Percentiles rank a stretch among this genome's conserved stretches.
These are phyloP conservation scores for Crotophaga sulcirostris DNA, from an alignment of 2,113 vertebrate genomes.

Conservation along the genomic window DNA sequence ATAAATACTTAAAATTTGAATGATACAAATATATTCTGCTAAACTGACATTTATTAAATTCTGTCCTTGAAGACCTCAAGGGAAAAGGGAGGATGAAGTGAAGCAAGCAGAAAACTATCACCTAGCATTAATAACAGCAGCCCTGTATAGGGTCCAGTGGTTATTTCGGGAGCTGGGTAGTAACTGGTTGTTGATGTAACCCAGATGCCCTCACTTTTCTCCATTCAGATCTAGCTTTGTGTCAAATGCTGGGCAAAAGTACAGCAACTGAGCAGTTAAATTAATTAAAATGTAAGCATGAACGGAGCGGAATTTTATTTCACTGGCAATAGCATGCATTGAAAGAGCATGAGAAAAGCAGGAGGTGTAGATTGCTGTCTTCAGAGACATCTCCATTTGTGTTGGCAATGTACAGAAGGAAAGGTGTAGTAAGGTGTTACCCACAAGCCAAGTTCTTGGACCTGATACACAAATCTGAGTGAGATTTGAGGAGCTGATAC, in stretches of 20 bases:
- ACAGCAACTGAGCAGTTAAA: background rate
- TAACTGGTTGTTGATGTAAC: background rate
- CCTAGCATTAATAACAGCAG: background rate
- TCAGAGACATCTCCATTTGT: slow-evolving; percentile 10
- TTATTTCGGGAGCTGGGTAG: background rate
- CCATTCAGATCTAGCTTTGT: background rate
- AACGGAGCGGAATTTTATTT: slow-evolving; percentile 5
- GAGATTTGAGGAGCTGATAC: background rate
- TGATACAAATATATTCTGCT: background rate
- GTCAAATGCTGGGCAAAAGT: background rate
- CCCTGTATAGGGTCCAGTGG: background rate
- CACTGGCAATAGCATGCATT: background rate
- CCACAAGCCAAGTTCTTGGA: slow-evolving; percentile 12
- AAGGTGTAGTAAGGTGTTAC: background rate
- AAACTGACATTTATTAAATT: background rate
- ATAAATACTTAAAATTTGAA: background rate
- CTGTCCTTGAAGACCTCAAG: background rate
- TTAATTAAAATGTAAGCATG: slow-evolving; percentile 24
- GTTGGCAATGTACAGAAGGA: background rate
- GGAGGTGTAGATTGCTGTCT: slow-evolving; percentile 16
- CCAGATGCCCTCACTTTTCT: background rate
- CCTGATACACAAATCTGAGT: background rate
- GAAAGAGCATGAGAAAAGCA: background rate
- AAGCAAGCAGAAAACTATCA: background rate
- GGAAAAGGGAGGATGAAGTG: background rate